Evolutionary conservation across 2,888 invertebrate species (phyloP).

Genomic region (Hybos culiciformis): DNA sequence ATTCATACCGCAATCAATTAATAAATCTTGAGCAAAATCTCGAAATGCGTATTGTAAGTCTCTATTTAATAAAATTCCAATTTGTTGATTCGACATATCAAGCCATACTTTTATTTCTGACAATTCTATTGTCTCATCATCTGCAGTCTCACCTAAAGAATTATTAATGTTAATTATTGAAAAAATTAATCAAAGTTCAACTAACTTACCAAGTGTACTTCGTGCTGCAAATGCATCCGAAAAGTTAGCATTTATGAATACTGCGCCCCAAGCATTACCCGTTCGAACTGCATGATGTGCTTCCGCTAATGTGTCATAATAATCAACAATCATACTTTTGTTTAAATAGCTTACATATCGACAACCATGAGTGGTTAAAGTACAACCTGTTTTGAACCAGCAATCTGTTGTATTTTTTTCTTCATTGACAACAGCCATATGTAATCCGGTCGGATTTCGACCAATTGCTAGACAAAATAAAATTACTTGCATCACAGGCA

Average conservation of each 20-base stretch:
- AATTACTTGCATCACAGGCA: constrained; percentile 89
- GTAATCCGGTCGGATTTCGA: constrained; percentile 69
- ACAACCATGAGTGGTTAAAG: constrained; percentile 59
- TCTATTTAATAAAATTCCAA: constrained; percentile 75
- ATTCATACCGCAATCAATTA: constrained; percentile 62
- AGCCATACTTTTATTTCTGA: constrained; percentile 82
- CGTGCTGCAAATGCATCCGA: constrained; percentile 73
- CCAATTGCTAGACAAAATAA: constrained; percentile 88
- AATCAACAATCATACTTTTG: constrained; percentile 56
- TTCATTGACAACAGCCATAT: constrained; percentile 62
- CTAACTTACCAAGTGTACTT: constrained; percentile 49
- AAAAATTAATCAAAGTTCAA: not conserved
- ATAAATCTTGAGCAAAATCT: constrained; percentile 63
- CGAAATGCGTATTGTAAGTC: constrained; percentile 77
- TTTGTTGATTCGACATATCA: constrained; percentile 93
- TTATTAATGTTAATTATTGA: no score
- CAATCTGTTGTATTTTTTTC: constrained; percentile 40
- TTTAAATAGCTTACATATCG: constrained; percentile 64
- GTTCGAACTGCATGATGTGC: constrained; percentile 58
- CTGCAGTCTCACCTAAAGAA: constrained; percentile 52
- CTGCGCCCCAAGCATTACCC: constrained; percentile 78
- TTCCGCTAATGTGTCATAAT: constrained; percentile 49
- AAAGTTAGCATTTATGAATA: constrained; percentile 82
- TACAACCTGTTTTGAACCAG: constrained; percentile 43
- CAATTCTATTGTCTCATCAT: constrained; percentile 73